These are phyloP conservation scores for Pelosia muscerda DNA, from an alignment of 2,888 invertebrate species.

Conservation along the genomic window DNA sequence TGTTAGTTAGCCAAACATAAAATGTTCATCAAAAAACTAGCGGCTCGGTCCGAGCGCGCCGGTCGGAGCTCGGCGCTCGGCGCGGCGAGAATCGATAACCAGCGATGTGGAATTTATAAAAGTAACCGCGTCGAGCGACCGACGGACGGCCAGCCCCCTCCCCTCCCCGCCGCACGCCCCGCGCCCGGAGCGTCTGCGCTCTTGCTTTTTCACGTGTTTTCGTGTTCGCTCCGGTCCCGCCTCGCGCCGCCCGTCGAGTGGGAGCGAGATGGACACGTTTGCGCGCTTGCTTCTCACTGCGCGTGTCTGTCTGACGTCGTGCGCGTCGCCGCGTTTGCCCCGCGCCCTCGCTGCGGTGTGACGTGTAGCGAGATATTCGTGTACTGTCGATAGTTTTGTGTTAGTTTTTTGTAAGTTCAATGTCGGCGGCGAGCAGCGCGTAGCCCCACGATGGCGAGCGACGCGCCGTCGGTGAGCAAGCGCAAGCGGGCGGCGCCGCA, in stretches of 20 bases:
- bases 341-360: slow-evolving; percentile 63
- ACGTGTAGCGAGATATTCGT: slow-evolving; percentile 54
- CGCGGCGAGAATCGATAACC: slow-evolving; percentile 64
- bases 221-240: slow-evolving; percentile 54
- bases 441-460: background rate
- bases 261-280: slow-evolving; percentile 64
- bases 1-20: background rate
- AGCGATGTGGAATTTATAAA: slow-evolving; percentile 66
- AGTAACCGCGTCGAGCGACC: slow-evolving; percentile 40
- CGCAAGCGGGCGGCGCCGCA: slow-evolving; percentile 22
- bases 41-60: background rate
- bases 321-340: slow-evolving; percentile 73
- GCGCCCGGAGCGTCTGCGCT: slow-evolving; percentile 72
- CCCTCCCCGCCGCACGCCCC: slow-evolving; percentile 27
- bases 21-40: background rate
- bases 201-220: slow-evolving; percentile 77
- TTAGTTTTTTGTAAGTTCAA: slow-evolving; percentile 13
- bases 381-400: slow-evolving; percentile 9
- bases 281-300: slow-evolving; percentile 74
- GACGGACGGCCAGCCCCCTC: slow-evolving; percentile 26
- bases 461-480: slow-evolving; percentile 19
- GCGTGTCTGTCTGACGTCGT: slow-evolving; percentile 80
- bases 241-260: slow-evolving; percentile 26
- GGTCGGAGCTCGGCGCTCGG: background rate
- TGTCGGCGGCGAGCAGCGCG: background rate